A percentile compares a stretch with the other conserved stretches of the same genome.
These are phyloP conservation scores for Sycophila texana DNA, from an alignment of 2,888 invertebrate species.

Conservation along the genomic window DNA sequence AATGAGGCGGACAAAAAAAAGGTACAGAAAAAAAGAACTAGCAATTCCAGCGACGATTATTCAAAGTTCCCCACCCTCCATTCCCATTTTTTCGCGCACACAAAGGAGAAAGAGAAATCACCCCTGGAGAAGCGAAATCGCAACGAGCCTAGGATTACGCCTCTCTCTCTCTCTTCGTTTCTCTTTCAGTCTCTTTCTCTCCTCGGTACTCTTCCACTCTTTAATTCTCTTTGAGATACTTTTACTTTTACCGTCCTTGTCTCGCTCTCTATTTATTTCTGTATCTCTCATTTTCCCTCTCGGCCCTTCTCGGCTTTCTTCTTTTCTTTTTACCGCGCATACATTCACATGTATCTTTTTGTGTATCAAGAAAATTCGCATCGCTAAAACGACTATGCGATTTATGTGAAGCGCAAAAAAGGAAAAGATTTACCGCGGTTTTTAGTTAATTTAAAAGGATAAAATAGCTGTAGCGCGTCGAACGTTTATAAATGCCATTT, in stretches of 20 bases:
- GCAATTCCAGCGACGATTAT: conserved; percentile 56
- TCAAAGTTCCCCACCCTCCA: conserved; percentile 47
- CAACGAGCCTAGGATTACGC: conserved; percentile 46
- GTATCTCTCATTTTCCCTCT: conserved; percentile 27
- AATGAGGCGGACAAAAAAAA: conserved; percentile 3
- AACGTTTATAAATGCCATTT: neutral
- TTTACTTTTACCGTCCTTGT: conserved; percentile 40
- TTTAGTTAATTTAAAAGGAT: conserved; percentile 22
- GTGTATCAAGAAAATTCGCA: conserved; percentile 34
- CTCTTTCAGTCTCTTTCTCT: conserved; percentile 6
- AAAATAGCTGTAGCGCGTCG: neutral
- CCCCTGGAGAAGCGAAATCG: conserved; percentile 50
- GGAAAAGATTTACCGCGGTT: conserved; percentile 26
- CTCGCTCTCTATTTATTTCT: conserved; percentile 38
- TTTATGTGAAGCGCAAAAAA: neutral
- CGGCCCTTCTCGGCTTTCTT: neutral
- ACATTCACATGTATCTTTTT: conserved; percentile 14
- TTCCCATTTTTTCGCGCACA: conserved; percentile 49
- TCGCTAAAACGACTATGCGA: conserved; percentile 19
- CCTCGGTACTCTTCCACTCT: conserved; percentile 32
- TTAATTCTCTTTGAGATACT: conserved; percentile 54
- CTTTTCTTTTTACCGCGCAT: conserved; percentile 3
- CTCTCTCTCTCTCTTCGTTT: conserved; percentile 19
- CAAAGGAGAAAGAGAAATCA: conserved; percentile 56
- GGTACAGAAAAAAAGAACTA: conserved; percentile 41